Base-by-base conservation (phyloP, 2,888 invertebrate genomes). In the Trachelus troglodyta region DNA sequence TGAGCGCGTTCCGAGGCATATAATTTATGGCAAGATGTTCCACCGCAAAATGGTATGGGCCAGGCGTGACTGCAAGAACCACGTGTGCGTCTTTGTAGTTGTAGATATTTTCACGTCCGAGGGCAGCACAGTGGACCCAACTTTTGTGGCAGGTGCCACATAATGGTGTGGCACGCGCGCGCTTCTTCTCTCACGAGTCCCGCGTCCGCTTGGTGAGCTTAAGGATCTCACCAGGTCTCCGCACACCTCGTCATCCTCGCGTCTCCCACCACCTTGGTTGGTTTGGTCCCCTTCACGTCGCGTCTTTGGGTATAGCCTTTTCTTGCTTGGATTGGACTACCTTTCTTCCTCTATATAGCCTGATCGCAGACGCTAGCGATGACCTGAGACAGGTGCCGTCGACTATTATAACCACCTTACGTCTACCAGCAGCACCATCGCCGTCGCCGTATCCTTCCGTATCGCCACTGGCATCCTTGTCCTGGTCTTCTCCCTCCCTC, bases 131-230 rank as follows among this genome's bases (percentile, higher is more conserved):
- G 68, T 69, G 12, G 69, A 76, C 35, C 83, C 82, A 84, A 76
- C 81, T 85, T 87, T 86, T 81, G 84, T 84, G 87, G 88, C 87
- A 88, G 87, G 85, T 86, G 87, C 80, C 83, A 82, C 81, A 80
- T 84, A 85, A 85, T 83, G 83, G 85, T 84, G 85, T 85, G 85
- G 88, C 86, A 86, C 85, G 87, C 84, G 84, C 87, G 69, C 78
- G 84, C 85, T 79, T 79, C 78, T 79, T 78, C 80, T 69, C 71
- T 68, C 73, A 30, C 23, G 56, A 40, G 40, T 40, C 40, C 12
- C 35, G n/a, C 73, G 34, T n/a, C 73, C 76, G 73, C 34, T 33
- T 33, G 69, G 69, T 30, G 30, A 31, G 71, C 12, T 71, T 69
- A 11, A 31, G 35, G 12, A 34, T 35, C 74, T 74, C 74, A 40